Base-by-base conservation (phyloP, 2,888 invertebrate species). In the Drosophila lutescens region DNA sequence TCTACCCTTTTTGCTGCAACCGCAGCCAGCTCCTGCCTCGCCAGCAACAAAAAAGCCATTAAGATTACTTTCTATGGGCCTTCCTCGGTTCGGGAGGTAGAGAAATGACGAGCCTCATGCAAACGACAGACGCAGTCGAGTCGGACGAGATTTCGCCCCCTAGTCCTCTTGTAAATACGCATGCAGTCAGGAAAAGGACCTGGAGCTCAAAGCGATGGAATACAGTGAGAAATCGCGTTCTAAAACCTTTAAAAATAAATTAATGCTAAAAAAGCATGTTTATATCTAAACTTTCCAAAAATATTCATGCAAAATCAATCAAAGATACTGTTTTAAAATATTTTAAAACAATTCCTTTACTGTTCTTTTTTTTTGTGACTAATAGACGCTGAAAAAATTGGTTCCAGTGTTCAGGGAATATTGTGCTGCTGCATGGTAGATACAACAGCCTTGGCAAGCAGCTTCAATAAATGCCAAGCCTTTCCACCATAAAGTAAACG, bases 31-130 rank as follows among this genome's bases (percentile, higher is more conserved):
- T 59, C n/a, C 70, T 71, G 38, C 59, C 20, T 32, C 32, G 49
- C 36, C 65, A 67, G 77, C 79, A 74, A 73, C 77, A 86, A 88
- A 75, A 84, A 80, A 78, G 65, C 84, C 87, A 87, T 89, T 88
- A 89, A 89, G 87, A 89, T 89, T 88, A 86, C 85, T 88, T 89
- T 79, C 87, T 83, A 80, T 76, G 75, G 63, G 30, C 30, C 30
- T 30, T 8, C 30, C 7, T 30, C 9, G 26, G 51, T 32, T 17
- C n/a, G 41, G 55, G 17, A 15, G 20, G 41, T 51, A 7, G 43
- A 15, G 54, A 36, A 41, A 13, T 74, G 56, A 74, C 66, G 54
- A 49, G 72, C 56, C 72, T 53, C 56, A 47, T 59, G 60, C 67
- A 56, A 65, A 38, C 69, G 56, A 74, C 62, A 58, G 47, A 46